phyloP scores from a whole-genome alignment of 2,113 vertebrate genomes.

The Nycticorax nycticorax region DNA sequence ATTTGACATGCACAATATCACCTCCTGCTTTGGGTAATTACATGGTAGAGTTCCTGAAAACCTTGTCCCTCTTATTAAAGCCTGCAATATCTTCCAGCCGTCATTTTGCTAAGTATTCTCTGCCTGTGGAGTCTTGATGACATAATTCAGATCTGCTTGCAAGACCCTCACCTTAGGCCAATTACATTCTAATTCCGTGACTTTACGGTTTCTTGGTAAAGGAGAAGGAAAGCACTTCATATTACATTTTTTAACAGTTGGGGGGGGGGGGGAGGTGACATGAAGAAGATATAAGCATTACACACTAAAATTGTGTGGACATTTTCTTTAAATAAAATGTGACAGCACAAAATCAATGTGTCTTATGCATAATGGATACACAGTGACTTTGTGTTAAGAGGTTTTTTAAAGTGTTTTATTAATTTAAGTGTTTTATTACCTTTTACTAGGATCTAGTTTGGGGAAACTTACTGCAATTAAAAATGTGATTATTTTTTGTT shows the following conservation, averaged over 20 bases:
- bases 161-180: constrained; percentile 70
- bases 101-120: constrained; percentile 42
- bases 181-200: constrained; percentile 65
- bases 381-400: neutral
- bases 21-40: constrained; percentile 61
- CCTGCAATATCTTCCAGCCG: constrained; percentile 34
- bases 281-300: constrained; percentile 9
- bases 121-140: constrained; percentile 70
- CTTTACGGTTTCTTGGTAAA: constrained; percentile 44
- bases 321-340: constrained; percentile 52
- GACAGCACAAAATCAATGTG: constrained; percentile 42
- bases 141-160: constrained; percentile 64
- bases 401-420: neutral
- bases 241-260: constrained; percentile 29
- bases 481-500: neutral
- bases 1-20: constrained; percentile 53
- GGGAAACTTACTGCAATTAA: neutral
- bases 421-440: neutral
- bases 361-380: constrained; percentile 17
- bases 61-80: constrained; percentile 60
- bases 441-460: neutral
- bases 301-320: neutral
- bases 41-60: constrained; percentile 37
- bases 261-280: neutral
- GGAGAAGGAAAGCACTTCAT: constrained; percentile 28